Evolutionary conservation across 1,140 invertebrate species (phyloP).

Genomic region (Heliothis subflexa): DNA sequence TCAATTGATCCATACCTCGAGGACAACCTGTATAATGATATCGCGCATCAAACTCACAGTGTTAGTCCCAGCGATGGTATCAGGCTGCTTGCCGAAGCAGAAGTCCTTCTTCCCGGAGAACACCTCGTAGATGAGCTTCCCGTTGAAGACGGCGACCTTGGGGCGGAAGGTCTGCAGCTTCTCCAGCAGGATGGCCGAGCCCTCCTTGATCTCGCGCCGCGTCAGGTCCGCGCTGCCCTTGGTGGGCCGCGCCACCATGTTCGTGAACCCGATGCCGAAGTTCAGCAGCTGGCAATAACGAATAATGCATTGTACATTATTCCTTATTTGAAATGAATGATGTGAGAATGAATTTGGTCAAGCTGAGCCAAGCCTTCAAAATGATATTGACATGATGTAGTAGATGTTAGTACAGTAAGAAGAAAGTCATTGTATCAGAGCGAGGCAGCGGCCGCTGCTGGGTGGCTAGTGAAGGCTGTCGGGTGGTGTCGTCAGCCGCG

Average conservation of each 20-base stretch:
- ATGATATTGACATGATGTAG: too few relatives aligned
- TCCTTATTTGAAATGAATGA: neutral
- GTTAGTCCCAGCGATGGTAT: constrained; percentile 96
- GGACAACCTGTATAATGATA: neutral
- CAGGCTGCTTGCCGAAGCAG: constrained; percentile 97
- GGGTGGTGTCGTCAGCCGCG: too few relatives aligned
- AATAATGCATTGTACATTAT: too few relatives aligned
- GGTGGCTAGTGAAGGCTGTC: too few relatives aligned
- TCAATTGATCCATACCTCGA: too few relatives aligned
- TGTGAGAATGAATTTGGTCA: neutral
- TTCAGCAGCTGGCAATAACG: constrained; percentile 89
- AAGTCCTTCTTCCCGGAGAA: constrained; percentile 99
- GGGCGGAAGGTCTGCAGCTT: constrained; percentile 97
- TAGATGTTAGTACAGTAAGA: too few relatives aligned
- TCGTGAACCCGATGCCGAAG: constrained; percentile 98
- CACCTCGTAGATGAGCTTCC: constrained; percentile 98
- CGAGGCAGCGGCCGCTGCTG: too few relatives aligned
- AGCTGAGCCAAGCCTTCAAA: neutral
- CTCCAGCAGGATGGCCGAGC: constrained; percentile 95
- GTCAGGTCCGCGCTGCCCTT: constrained; percentile 98
- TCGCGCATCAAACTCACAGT: constrained; percentile 90
- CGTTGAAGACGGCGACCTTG: constrained; percentile 99
- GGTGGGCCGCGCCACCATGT: constrained; percentile 97
- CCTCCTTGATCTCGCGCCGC: constrained; percentile 98
- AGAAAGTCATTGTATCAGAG: too few relatives aligned